Evolutionary conservation across 2,888 invertebrate species (phyloP).

Genomic region (Hybos culiciformis): DNA sequence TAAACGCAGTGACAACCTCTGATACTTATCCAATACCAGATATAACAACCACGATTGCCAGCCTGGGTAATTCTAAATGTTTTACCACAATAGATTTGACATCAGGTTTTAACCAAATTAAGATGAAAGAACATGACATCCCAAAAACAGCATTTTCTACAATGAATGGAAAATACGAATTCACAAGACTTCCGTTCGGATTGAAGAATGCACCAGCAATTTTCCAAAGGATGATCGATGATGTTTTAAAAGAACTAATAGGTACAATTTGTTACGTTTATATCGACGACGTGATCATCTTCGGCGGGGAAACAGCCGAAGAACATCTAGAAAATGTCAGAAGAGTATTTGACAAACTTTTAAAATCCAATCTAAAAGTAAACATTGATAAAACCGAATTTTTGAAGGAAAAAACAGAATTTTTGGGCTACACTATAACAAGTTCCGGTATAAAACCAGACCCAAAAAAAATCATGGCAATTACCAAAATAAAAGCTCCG

Average conservation of each 20-base stretch:
- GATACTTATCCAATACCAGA: not conserved
- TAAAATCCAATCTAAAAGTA: not conserved
- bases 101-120: conserved; percentile 6
- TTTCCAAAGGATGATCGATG: conserved; percentile 6
- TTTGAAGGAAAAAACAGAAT: conserved; percentile 1
- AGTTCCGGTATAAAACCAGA: not conserved
- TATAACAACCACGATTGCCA: not conserved
- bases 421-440: conserved; percentile 3
- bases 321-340: conserved; percentile 1
- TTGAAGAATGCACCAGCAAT: conserved; percentile 5
- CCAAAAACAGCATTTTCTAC: conserved; percentile 4
- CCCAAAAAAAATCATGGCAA: conserved; percentile 5
- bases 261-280: conserved; percentile 6
- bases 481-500: conserved; percentile 3
- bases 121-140: conserved; percentile 1
- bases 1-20: not conserved
- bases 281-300: conserved; percentile 5
- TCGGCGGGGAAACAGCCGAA: not conserved
- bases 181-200: conserved; percentile 2
- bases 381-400: conserved; percentile 3
- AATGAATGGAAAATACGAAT: conserved; percentile 3
- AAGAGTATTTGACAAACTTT: not conserved
- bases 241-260: conserved; percentile 1
- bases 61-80: not conserved
- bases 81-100: not conserved